Evolutionary conservation across 1,140 invertebrate genomes (phyloP).

Genomic region (Achatina immaculata): DNA sequence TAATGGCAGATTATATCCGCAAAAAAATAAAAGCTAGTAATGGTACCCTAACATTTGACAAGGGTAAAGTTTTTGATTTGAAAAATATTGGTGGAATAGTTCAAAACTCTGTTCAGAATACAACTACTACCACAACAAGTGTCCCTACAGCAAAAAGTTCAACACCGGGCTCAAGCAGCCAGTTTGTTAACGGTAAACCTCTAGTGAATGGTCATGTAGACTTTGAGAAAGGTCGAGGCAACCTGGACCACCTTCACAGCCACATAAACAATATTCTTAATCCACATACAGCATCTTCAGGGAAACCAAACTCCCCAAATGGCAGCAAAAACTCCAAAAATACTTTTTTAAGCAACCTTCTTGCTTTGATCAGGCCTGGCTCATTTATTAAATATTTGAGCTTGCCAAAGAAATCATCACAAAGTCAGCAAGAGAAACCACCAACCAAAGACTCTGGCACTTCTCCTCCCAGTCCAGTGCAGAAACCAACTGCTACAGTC

Average conservation of each 20-base stretch:
- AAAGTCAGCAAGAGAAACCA: conserved; percentile 25
- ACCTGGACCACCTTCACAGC: not conserved
- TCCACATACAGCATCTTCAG: not conserved
- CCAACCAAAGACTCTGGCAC: conserved; percentile 32
- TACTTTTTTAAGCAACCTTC: conserved; percentile 47
- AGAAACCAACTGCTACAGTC: conserved; percentile 29
- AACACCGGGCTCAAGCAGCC: not conserved
- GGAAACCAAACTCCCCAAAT: not conserved
- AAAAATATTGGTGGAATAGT: conserved; percentile 59
- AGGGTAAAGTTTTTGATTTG: conserved; percentile 69
- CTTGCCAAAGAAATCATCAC: conserved; percentile 1
- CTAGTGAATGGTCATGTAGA: conserved; percentile 57
- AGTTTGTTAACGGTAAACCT: not conserved
- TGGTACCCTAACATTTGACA: conserved; percentile 60
- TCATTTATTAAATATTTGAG: conserved; percentile 41
- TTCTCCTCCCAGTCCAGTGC: conserved; percentile 29
- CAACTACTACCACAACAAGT: not conserved
- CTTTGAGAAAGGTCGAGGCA: conserved; percentile 9
- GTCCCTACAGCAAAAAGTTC: not conserved
- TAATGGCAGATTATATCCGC: conserved; percentile 71
- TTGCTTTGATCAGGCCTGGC: conserved; percentile 46
- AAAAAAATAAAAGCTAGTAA: conserved; percentile 58
- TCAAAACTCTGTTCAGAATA: not conserved
- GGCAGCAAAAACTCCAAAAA: conserved; percentile 8
- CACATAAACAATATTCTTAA: conserved; percentile 21